A percentile compares a stretch with the other conserved stretches of the same genome.
Evolutionary conservation across 2,888 invertebrate genomes (phyloP).

Genomic region (Pterostichus madidus): DNA sequence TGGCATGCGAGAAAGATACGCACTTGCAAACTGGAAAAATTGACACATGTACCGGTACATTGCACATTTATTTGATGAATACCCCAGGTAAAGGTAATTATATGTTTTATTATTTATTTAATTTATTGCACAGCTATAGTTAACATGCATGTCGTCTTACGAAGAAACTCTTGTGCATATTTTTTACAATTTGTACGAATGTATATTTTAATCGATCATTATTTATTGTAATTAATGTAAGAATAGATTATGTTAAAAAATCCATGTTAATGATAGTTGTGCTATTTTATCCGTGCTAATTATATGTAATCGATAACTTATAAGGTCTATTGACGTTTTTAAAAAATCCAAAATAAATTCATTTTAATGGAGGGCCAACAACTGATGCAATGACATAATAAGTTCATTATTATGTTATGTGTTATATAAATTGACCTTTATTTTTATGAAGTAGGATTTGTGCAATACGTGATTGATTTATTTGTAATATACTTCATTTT

Average conservation of each 20-base stretch:
- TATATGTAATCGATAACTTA: slow-evolving; percentile 12
- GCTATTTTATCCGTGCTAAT: slow-evolving; percentile 46
- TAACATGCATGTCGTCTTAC: slow-evolving; percentile 30
- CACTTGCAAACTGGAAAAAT: slow-evolving; percentile 73
- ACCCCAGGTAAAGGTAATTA: slow-evolving; percentile 37
- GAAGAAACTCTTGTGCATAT: background rate
- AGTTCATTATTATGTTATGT: slow-evolving; percentile 15
- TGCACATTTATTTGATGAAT: slow-evolving; percentile 50
- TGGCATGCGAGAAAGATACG: slow-evolving; percentile 41
- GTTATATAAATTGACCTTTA: background rate
- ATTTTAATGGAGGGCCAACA: slow-evolving; percentile 17
- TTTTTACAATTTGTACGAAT: slow-evolving; percentile 31
- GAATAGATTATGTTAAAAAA: slow-evolving; percentile 18
- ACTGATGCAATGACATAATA: slow-evolving; percentile 23
- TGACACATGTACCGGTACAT: slow-evolving; percentile 72
- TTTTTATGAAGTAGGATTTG: slow-evolving; percentile 32
- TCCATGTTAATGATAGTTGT: slow-evolving; percentile 56
- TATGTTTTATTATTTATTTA: slow-evolving; percentile 36
- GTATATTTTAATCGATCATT: slow-evolving; percentile 12
- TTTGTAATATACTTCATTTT: background rate
- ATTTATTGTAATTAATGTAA: slow-evolving; percentile 6
- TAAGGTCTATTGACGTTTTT: slow-evolving; percentile 25
- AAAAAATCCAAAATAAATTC: background rate
- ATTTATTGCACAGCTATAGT: slow-evolving; percentile 47
- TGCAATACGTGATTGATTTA: slow-evolving; percentile 38